Percentiles rank a stretch among this genome's conserved stretches.
These are phyloP conservation scores for Drosophila lacertosa DNA, from an alignment of 1,140 invertebrate genomes.

Conservation along the genomic window DNA sequence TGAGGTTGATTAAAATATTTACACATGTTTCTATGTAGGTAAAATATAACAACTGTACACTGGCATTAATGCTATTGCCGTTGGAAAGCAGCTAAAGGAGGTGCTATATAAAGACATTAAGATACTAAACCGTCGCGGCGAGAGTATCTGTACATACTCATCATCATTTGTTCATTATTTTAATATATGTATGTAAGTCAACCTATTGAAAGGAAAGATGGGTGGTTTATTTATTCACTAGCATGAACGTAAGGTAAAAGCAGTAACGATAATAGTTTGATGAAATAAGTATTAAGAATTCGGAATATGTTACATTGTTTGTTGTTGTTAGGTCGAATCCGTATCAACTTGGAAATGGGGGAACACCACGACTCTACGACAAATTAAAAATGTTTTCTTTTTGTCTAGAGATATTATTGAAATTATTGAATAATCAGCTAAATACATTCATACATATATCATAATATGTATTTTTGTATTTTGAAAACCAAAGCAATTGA, in stretches of 20 bases:
- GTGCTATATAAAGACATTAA: constrained; percentile 11
- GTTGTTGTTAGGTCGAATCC: constrained; percentile 10
- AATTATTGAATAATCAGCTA: constrained; percentile 27
- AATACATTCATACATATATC: constrained; percentile 34
- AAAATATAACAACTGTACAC: constrained; percentile 32
- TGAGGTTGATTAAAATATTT: constrained; percentile 33
- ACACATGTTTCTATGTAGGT: constrained; percentile 21
- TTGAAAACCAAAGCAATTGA: constrained; percentile 26
- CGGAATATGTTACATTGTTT: constrained; percentile 13
- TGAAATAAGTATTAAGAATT: constrained; percentile 19
- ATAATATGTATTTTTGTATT: constrained; percentile 14
- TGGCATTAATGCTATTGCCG: constrained; percentile 34
- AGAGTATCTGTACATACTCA: constrained; percentile 1
- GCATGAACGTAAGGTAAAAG: constrained; percentile 30
- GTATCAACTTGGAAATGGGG: constrained; percentile 21
- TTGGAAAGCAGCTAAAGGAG: constrained; percentile 16
- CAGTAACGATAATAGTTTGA: constrained; percentile 14
- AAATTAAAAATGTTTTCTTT: constrained; percentile 13
- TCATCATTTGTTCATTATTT: no score
- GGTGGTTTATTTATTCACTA: constrained; percentile 17
- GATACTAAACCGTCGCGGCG: constrained; percentile 1
- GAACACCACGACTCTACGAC: constrained; percentile 31
- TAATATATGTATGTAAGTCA: no score
- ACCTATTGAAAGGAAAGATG: constrained; percentile 2
- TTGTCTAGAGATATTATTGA: constrained; percentile 23